A percentile compares a stretch with the other conserved stretches of the same genome.
These are phyloP conservation scores for Rhagoletis zephyria DNA, from an alignment of 1,140 invertebrate species.

Conservation along the genomic window DNA sequence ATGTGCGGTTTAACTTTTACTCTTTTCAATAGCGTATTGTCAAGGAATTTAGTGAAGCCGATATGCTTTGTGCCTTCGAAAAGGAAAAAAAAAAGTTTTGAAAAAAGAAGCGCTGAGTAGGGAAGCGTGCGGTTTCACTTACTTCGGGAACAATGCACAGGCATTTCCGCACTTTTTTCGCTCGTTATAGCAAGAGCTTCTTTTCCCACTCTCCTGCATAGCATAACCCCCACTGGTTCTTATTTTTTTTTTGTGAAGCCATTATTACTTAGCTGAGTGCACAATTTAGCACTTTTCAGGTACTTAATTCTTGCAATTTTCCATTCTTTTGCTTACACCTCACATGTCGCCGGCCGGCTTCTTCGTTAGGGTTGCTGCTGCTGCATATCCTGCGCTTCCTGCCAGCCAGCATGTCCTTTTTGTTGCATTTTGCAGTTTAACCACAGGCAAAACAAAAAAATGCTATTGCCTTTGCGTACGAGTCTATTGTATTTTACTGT, in stretches of 20 bases:
- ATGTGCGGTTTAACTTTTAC: conserved; percentile 37
- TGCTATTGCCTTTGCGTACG: neutral
- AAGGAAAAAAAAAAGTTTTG: neutral
- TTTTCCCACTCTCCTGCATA: neutral
- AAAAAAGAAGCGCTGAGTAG: conserved; percentile 1
- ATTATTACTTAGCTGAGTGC: conserved; percentile 49
- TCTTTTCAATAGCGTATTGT: conserved; percentile 12
- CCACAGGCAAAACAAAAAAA: neutral
- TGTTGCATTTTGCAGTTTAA: conserved; percentile 28
- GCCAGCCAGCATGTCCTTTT: conserved; percentile 14
- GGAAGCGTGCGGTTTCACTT: conserved; percentile 44
- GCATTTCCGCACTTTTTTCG: neutral
- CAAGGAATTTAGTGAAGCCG: conserved; percentile 41
- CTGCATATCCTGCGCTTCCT: conserved; percentile 37
- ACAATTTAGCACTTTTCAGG: conserved; percentile 52
- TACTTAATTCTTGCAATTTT: conserved; percentile 50
- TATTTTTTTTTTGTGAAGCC: neutral
- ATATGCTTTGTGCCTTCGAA: neutral
- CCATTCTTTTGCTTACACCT: conserved; percentile 48
- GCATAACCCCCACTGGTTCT: neutral
- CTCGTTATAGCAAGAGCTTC: neutral
- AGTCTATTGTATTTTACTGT: neutral
- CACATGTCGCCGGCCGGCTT: conserved; percentile 3
- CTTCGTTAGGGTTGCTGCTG: neutral
- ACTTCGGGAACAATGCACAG: neutral